Evolutionary conservation across 2,888 invertebrate species (phyloP).

Genomic region (Pyrgus malvae): DNA sequence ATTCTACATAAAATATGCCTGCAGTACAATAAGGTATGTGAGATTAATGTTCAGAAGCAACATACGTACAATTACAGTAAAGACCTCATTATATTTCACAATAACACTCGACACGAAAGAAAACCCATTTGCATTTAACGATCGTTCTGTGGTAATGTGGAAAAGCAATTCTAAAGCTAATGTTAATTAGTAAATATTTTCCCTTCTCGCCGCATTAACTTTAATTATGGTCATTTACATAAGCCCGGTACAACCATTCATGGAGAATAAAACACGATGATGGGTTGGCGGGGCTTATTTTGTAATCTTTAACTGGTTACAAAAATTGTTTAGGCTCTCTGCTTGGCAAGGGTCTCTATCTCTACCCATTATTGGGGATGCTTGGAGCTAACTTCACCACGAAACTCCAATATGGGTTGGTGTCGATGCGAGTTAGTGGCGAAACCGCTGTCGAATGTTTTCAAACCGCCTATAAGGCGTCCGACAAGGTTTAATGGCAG

Average conservation of each 20-base stretch:
- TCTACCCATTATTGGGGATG: no score
- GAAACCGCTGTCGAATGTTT: no score
- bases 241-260: constrained; percentile 1
- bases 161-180: constrained; percentile 22
- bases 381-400: no score
- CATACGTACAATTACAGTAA: not conserved
- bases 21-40: no score
- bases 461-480: no score
- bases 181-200: constrained; percentile 22
- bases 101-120: constrained; percentile 15
- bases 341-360: no score
- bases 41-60: no score
- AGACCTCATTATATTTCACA: constrained; percentile 6
- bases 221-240: constrained; percentile 18
- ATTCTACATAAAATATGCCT: no score
- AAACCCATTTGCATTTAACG: constrained; percentile 18
- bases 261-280: constrained; percentile 2
- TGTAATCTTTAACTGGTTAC: not conserved
- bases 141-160: constrained; percentile 21
- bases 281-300: constrained; percentile 1
- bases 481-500: no score
- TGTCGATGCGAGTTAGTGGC: no score
- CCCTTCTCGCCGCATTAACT: constrained; percentile 13
- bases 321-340: no score
- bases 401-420: no score